Evolutionary conservation across 2,113 vertebrate genomes (phyloP).

Genomic region (Urocitellus parryii): DNA sequence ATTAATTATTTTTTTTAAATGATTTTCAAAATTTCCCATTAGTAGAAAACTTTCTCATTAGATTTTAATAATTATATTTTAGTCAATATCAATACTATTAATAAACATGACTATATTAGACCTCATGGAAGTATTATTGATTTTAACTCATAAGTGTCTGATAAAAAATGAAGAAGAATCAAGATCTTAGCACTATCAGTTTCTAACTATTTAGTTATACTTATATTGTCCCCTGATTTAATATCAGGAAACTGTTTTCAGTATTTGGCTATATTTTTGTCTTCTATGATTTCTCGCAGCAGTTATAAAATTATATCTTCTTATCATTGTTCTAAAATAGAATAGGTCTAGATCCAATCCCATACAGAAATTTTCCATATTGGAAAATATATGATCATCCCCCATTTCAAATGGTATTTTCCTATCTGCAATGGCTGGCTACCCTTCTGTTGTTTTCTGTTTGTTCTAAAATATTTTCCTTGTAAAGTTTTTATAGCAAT

Average conservation of each 20-base stretch:
- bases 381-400: not conserved
- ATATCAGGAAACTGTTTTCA: not conserved
- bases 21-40: not conserved
- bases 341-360: not conserved
- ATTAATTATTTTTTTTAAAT: not conserved
- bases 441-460: not conserved
- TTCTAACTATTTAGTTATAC: slow-evolving; percentile 34
- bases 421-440: not conserved
- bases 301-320: not conserved
- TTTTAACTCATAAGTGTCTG: slow-evolving; percentile 23
- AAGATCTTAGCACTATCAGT: not conserved
- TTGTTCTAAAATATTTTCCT: not conserved
- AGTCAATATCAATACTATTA: not conserved
- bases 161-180: not conserved
- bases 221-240: not conserved
- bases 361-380: not conserved
- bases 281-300: not conserved
- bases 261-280: not conserved
- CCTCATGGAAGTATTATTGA: not conserved
- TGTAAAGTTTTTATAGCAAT: not conserved
- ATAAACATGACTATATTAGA: not conserved
- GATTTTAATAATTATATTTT: slow-evolving; percentile 7
- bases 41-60: slow-evolving; percentile 6
- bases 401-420: not conserved
- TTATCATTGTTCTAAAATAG: not conserved